phyloP scores from a whole-genome alignment of 2,888 invertebrate genomes.

The Diaprepes abbreviatus region DNA sequence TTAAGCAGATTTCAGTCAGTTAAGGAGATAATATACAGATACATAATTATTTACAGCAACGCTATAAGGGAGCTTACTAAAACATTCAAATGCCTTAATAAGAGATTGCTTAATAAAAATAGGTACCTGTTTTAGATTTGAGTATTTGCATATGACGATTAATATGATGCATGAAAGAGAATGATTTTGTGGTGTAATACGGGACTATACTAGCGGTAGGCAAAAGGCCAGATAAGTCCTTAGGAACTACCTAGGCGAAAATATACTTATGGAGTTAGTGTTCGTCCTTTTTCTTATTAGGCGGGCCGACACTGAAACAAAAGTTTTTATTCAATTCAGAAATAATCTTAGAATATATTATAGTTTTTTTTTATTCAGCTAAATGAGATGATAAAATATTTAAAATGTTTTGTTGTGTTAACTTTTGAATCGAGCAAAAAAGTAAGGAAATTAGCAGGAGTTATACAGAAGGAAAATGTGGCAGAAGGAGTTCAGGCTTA shows the following conservation, averaged over 20 bases:
- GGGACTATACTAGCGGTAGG: constrained; percentile 53
- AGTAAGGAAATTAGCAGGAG: no score
- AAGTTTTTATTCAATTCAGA: no score
- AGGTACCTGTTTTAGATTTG: constrained; percentile 40
- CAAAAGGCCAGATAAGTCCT: constrained; percentile 34
- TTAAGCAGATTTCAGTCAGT: no score
- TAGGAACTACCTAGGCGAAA: constrained; percentile 77
- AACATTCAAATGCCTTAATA: constrained; percentile 20
- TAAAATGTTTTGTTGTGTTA: no score
- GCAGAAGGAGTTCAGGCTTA: no score
- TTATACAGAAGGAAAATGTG: no score
- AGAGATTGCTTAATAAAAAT: constrained; percentile 40
- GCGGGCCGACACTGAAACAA: constrained; percentile 76
- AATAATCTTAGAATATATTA: no score
- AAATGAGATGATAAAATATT: no score
- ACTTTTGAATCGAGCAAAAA: no score
- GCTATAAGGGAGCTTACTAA: background rate
- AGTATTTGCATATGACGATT: constrained; percentile 37
- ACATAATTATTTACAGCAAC: background rate
- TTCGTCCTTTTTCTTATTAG: constrained; percentile 80
- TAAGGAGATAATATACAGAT: no score
- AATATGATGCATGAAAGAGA: constrained; percentile 8
- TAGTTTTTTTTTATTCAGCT: no score
- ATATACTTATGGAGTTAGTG: constrained; percentile 82
- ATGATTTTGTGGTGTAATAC: constrained; percentile 34